phyloP scores from a whole-genome alignment of 2,888 invertebrate genomes.

The Tachina fera region DNA sequence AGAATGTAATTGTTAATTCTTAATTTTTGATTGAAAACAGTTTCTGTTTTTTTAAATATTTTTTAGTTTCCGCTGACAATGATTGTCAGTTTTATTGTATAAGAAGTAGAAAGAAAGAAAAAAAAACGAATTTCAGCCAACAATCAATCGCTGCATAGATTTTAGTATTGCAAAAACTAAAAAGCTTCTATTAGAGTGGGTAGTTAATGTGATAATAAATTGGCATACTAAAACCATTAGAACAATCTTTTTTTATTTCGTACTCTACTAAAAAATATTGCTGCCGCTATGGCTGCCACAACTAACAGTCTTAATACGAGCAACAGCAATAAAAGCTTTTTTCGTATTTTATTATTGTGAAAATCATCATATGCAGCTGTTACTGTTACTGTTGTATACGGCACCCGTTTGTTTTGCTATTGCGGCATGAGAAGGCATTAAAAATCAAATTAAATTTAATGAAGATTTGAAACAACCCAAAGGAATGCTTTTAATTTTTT shows the following conservation, averaged over 20 bases:
- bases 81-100: constrained; percentile 14
- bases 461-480: constrained; percentile 61
- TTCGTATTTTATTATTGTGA: constrained; percentile 10
- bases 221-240: constrained; percentile 54
- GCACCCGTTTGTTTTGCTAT: constrained; percentile 29
- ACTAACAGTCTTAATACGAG: constrained; percentile 10
- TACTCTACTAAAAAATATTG: not conserved
- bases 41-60: not conserved
- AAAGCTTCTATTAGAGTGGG: constrained; percentile 48
- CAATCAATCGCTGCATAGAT: constrained; percentile 39
- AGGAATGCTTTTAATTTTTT: constrained; percentile 49
- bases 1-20: constrained; percentile 12
- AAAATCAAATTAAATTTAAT: constrained; percentile 69
- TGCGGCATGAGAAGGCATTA: constrained; percentile 56
- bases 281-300: not conserved
- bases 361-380: constrained; percentile 50
- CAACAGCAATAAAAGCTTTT: constrained; percentile 5
- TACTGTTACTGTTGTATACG: not conserved
- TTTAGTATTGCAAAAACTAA: constrained; percentile 30
- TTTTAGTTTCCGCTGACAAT: constrained; percentile 2
- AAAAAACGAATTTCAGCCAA: not conserved
- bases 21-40: constrained; percentile 14
- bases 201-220: constrained; percentile 69
- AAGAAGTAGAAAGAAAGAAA: not conserved
- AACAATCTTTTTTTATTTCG: constrained; percentile 17